Conservation (phyloP, 2,113 vertebrate genomes). For the Alligator mississippiensis region DNA sequence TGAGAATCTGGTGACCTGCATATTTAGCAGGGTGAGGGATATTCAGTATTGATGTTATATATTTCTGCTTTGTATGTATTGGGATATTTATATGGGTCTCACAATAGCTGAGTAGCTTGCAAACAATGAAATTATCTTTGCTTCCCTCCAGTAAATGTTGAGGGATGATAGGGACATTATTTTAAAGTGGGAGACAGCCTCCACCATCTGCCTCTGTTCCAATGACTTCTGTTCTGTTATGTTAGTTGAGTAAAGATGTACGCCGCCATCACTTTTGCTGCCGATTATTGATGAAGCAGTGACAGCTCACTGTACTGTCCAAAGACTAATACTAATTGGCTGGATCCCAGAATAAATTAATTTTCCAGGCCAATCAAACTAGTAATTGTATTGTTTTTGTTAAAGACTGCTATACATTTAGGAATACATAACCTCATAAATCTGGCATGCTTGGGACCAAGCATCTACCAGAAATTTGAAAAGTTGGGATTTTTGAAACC, state of each 20-base stretch:
- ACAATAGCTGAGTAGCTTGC: neutral
- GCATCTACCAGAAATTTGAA: too few relatives aligned
- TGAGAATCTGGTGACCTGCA: neutral
- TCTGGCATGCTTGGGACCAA: too few relatives aligned
- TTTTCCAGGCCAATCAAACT: constrained; percentile 20
- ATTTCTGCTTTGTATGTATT: rapidly evolving
- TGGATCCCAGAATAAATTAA: constrained; percentile 27
- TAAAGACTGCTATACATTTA: neutral
- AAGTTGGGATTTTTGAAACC: too few relatives aligned
- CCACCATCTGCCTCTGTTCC: constrained; percentile 54
- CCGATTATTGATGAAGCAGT: constrained; percentile 56
- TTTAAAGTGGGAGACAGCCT: constrained; percentile 45
- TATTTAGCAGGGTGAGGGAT: constrained; percentile 16
- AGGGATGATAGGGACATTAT: constrained; percentile 28
- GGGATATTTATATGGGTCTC: neutral
- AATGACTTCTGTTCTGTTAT: constrained; percentile 56
- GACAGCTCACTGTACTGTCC: neutral
- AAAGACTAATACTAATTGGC: constrained; percentile 42
- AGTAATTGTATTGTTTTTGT: neutral
- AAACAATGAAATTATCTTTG: constrained; percentile 65
- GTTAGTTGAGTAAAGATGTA: constrained; percentile 49
- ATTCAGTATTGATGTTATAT: neutral
- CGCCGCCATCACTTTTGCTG: constrained; percentile 37
- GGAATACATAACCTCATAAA: neutral
- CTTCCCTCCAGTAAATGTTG: constrained; percentile 61